A percentile compares a stretch with the other conserved stretches of the same genome.
Conservation (phyloP, 2,113 vertebrate species). For the Enhydra lutris region DNA sequence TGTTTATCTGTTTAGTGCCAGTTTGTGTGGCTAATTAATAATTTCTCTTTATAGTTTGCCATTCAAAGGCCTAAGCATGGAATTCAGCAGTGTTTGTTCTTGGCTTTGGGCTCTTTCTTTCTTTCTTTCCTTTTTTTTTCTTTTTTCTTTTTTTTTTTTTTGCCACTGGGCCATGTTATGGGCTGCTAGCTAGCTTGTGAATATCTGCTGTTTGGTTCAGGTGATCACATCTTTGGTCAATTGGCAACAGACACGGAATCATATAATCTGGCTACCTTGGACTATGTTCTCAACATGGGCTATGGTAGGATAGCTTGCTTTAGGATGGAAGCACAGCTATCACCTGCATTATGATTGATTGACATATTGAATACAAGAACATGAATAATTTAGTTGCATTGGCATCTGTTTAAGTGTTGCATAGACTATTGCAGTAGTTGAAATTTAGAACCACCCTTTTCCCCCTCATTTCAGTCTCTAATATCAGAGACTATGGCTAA, state of each 20-base stretch:
- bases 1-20: not conserved
- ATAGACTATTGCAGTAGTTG: not conserved
- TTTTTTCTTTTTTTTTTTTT: not conserved
- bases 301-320: not conserved
- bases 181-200: not conserved
- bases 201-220: not conserved
- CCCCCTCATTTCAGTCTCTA: not conserved
- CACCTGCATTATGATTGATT: not conserved
- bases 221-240: not conserved
- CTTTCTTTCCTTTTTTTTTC: too few species aligned
- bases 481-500: not conserved
- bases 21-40: not conserved
- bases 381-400: not conserved
- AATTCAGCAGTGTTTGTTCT: not conserved
- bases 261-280: not conserved
- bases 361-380: not conserved
- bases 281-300: not conserved
- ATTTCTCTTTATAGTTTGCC: not conserved
- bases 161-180: not conserved
- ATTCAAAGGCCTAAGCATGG: not conserved
- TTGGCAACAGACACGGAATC: not conserved
- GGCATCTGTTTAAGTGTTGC: not conserved
- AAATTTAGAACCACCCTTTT: not conserved
- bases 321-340: not conserved
- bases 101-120: not conserved